Conservation (phyloP, 2,888 invertebrate genomes). For the Drosophila subsilvestris region DNA sequence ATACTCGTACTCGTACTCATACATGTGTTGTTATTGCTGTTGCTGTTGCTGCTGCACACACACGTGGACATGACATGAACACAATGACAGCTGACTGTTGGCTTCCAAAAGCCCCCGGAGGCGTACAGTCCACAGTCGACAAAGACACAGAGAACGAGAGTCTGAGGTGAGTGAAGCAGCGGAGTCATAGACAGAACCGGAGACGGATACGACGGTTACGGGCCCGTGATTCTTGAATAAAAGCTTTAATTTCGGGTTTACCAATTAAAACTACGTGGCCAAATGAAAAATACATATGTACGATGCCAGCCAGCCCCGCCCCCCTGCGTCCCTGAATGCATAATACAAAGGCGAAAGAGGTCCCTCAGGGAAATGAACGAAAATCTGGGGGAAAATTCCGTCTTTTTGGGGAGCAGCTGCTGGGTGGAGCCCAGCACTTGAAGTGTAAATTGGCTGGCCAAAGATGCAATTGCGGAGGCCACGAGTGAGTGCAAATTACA, state of each 20-base stretch:
- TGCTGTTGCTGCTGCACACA: conserved; percentile 36
- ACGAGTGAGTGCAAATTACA: conserved; percentile 27
- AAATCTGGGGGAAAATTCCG: conserved; percentile 6
- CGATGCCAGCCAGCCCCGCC: conserved; percentile 4
- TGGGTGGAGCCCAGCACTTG: conserved; percentile 32
- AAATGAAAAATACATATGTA: conserved; percentile 76
- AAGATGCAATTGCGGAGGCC: conserved; percentile 40
- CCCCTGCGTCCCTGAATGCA: conserved; percentile 30
- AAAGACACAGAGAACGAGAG: conserved; percentile 1
- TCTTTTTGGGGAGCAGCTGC: neutral
- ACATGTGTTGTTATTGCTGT: conserved; percentile 56
- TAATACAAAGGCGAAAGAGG: conserved; percentile 53
- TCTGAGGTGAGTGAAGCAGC: conserved; percentile 15
- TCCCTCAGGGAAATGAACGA: conserved; percentile 13
- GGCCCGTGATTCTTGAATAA: conserved; percentile 80
- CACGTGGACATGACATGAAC: conserved; percentile 75
- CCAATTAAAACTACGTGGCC: conserved; percentile 79
- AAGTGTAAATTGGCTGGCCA: conserved; percentile 51
- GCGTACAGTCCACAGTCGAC: conserved; percentile 72
- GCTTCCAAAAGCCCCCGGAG: conserved; percentile 77
- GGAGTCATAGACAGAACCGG: conserved; percentile 11
- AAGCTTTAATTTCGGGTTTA: conserved; percentile 79
- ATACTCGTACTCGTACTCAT: neutral
- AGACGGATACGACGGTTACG: conserved; percentile 34
- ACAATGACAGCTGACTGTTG: conserved; percentile 81